These are phyloP conservation scores for Myripristis murdjan DNA, from an alignment of 2,797 vertebrate genomes.

Conservation along the genomic window DNA sequence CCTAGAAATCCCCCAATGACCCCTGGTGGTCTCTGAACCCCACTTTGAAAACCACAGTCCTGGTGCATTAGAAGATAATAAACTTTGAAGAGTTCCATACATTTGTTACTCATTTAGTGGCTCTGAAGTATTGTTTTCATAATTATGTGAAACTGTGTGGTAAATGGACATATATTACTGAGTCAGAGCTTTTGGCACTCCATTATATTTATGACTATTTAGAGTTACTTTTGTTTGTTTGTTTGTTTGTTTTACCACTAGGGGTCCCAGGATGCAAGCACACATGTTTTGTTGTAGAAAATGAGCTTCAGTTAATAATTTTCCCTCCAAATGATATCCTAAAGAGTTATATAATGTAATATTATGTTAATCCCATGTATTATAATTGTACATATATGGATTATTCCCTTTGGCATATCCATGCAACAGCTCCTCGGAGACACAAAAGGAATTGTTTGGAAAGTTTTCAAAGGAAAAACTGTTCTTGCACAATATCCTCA, in stretches of 20 bases:
- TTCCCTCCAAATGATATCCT: too few relatives aligned
- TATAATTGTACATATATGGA: background rate
- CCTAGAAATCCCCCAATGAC: too few relatives aligned
- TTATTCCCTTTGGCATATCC: background rate
- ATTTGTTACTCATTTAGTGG: background rate
- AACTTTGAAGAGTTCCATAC: too few relatives aligned
- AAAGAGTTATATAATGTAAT: too few relatives aligned
- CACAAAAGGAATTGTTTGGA: slow-evolving; percentile 5
- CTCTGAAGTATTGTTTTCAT: background rate
- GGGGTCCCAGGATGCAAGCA: too few relatives aligned
- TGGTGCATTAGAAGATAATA: background rate
- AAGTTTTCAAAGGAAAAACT: slow-evolving; percentile 9
- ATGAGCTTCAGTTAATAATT: too few relatives aligned
- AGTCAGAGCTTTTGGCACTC: background rate
- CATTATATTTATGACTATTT: background rate
- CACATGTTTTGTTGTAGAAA: too few relatives aligned
- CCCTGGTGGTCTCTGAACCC: too few relatives aligned
- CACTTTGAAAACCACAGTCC: too few relatives aligned
- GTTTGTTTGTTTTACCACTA: background rate
- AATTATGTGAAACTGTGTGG: background rate
- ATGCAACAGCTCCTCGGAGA: background rate
- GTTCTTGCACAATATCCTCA: slow-evolving; percentile 13
- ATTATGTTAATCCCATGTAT: background rate
- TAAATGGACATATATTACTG: background rate
- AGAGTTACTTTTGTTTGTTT: background rate